A percentile compares a stretch with the other conserved stretches of the same genome.
phyloP scores from a whole-genome alignment of 2,888 invertebrate genomes.

The Mythimna albipuncta region DNA sequence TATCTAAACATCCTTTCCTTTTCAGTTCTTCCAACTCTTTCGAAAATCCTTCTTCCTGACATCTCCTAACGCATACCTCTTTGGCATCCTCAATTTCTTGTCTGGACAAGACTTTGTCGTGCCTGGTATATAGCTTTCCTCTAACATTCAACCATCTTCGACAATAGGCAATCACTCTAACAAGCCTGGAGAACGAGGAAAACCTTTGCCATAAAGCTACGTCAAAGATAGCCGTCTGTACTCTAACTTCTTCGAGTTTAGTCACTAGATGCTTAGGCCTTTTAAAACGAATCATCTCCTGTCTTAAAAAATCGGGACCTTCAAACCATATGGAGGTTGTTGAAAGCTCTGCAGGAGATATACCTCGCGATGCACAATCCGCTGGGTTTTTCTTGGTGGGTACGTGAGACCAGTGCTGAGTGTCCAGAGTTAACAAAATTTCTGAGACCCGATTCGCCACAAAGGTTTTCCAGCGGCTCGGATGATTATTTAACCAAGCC shows the following conservation, averaged over 20 bases:
- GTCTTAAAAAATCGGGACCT: neutral
- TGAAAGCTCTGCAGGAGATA: neutral
- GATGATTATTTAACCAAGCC: neutral
- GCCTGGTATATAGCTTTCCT: too few species aligned
- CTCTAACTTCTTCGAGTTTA: neutral
- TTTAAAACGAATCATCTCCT: neutral
- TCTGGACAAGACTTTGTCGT: too few species aligned
- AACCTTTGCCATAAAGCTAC: slow-evolving; percentile 36
- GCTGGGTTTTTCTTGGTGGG: neutral
- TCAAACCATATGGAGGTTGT: neutral
- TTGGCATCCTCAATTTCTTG: too few species aligned
- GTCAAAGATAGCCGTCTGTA: slow-evolving; percentile 4
- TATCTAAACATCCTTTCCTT: too few species aligned
- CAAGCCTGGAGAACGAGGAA: neutral
- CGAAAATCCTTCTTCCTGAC: too few species aligned
- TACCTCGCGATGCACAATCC: neutral
- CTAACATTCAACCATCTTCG: too few species aligned
- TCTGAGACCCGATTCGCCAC: slow-evolving; percentile 1
- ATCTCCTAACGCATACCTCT: too few species aligned
- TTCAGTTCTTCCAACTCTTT: too few species aligned
- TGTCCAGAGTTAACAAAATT: neutral
- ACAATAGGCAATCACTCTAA: too few species aligned
- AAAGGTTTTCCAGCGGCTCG: neutral
- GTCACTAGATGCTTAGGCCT: neutral
- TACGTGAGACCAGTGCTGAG: neutral